phyloP scores from a whole-genome alignment of 2,888 invertebrate genomes.

The Amorpha juglandis region DNA sequence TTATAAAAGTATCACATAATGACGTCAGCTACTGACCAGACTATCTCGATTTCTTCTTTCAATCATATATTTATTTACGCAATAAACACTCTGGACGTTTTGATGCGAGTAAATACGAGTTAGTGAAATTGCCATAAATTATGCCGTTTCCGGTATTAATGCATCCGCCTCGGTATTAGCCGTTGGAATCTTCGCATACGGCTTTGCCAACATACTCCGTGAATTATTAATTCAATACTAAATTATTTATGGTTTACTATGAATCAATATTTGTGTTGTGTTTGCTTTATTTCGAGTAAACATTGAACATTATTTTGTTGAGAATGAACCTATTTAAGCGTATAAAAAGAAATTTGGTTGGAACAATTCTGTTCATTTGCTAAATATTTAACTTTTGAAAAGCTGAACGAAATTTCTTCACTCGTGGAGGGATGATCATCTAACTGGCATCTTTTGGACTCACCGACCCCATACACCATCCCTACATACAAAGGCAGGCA shows the following conservation, averaged over 20 bases:
- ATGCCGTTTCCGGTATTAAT: slow-evolving; percentile 22
- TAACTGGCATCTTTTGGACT: no score
- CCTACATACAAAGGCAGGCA: no score
- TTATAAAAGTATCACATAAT: slow-evolving; percentile 1
- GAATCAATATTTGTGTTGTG: slow-evolving; percentile 12
- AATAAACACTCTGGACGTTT: slow-evolving; percentile 4
- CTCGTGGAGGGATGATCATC: no score
- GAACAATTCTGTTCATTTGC: no score
- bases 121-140: slow-evolving; percentile 25
- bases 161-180: slow-evolving; percentile 13
- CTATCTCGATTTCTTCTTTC: not conserved
- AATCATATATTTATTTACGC: slow-evolving; percentile 1
- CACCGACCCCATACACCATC: no score
- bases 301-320: no score
- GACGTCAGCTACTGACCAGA: slow-evolving; percentile 3
- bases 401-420: no score
- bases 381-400: no score
- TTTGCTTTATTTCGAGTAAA: not conserved
- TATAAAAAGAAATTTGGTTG: not conserved
- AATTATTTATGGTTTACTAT: slow-evolving; percentile 15
- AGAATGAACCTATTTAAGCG: no score
- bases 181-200: not conserved
- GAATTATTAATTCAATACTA: slow-evolving; percentile 15
- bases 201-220: not conserved
- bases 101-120: slow-evolving; percentile 7